phyloP scores from a whole-genome alignment of 1,140 invertebrate genomes.

The Rhagoletis zephyria region DNA sequence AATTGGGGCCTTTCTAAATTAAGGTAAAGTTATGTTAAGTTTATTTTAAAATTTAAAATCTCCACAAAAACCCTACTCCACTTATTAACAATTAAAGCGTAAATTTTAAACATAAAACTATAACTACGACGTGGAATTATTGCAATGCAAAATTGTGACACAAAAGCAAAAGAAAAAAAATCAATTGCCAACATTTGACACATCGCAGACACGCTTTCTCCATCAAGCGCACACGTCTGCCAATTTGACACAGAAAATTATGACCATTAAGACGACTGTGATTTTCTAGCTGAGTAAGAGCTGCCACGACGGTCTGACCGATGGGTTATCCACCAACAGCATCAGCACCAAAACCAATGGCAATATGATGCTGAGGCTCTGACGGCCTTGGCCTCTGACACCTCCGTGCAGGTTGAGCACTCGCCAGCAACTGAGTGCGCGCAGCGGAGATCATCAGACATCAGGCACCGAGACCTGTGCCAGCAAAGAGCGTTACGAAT shows the following conservation, averaged over 20 bases:
- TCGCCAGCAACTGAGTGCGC: conserved; percentile 42
- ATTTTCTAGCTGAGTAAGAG: conserved; percentile 8
- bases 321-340: background rate
- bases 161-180: background rate
- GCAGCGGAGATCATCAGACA: conserved; percentile 26
- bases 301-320: background rate
- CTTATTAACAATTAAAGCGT: background rate
- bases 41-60: too few species aligned
- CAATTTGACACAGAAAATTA: conserved; percentile 48
- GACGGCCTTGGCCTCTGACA: background rate
- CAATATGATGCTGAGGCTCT: too few species aligned
- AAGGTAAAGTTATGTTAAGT: too few species aligned
- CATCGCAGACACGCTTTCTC: conserved; percentile 33
- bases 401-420: conserved; percentile 22
- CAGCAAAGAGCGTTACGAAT: conserved; percentile 48
- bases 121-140: background rate
- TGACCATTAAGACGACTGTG: conserved; percentile 29
- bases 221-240: conserved; percentile 26
- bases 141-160: conserved; percentile 5
- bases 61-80: too few species aligned
- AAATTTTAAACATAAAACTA: background rate
- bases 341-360: conserved; percentile 23
- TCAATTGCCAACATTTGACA: background rate
- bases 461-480: background rate
- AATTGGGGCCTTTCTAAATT: too few species aligned